Conservation (phyloP, 2,888 invertebrate species). For the Bruchidius siliquastri region DNA sequence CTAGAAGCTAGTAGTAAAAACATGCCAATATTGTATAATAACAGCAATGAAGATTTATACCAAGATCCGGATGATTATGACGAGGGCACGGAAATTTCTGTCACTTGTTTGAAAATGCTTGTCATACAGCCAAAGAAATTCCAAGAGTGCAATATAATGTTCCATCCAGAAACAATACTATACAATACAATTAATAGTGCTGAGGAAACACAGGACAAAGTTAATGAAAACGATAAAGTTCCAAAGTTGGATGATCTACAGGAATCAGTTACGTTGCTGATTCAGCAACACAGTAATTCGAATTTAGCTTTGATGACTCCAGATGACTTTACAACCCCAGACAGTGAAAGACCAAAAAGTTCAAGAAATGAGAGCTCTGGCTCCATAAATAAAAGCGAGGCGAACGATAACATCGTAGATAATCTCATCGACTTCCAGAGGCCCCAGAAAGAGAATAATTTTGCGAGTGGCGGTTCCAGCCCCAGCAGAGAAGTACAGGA, state of each 20-base stretch:
- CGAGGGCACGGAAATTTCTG: slow-evolving; percentile 51
- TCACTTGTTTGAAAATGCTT: slow-evolving; percentile 59
- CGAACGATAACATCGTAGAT: slow-evolving; percentile 29
- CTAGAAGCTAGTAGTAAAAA: slow-evolving; percentile 65
- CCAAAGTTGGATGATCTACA: slow-evolving; percentile 43
- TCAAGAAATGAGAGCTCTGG: slow-evolving; percentile 28
- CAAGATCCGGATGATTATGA: slow-evolving; percentile 55
- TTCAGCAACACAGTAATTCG: slow-evolving; percentile 39
- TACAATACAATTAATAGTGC: slow-evolving; percentile 19
- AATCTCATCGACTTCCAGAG: slow-evolving; percentile 38
- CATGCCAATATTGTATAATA: slow-evolving; percentile 45
- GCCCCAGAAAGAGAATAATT: slow-evolving; percentile 48
- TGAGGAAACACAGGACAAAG: slow-evolving; percentile 9
- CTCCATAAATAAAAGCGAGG: neutral
- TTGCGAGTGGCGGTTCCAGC: slow-evolving; percentile 79
- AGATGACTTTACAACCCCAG: slow-evolving; percentile 71
- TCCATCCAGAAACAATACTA: slow-evolving; percentile 35
- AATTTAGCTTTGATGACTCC: slow-evolving; percentile 78
- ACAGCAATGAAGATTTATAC: slow-evolving; percentile 55
- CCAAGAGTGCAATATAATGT: slow-evolving; percentile 58
- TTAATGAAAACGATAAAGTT: slow-evolving; percentile 29
- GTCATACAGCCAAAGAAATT: slow-evolving; percentile 84
- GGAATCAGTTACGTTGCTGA: slow-evolving; percentile 40
- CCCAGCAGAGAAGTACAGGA: slow-evolving; percentile 87
- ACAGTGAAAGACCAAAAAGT: slow-evolving; percentile 41